These are phyloP conservation scores for Enoplosus armatus DNA, from an alignment of 2,797 vertebrate genomes.

Conservation along the genomic window DNA sequence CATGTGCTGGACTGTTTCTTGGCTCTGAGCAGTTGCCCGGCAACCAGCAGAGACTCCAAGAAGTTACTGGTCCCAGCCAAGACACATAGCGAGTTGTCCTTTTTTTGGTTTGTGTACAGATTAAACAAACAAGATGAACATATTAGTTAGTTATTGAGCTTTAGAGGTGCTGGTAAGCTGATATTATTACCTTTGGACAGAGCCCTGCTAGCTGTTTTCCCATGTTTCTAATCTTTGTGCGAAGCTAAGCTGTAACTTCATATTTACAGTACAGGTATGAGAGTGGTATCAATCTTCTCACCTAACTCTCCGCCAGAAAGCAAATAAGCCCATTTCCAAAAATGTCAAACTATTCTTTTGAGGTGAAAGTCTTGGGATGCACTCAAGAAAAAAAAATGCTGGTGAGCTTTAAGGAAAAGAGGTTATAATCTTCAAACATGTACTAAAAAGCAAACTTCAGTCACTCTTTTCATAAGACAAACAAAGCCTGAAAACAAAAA, in stretches of 20 bases:
- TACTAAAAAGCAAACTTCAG: neutral
- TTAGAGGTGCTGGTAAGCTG: neutral
- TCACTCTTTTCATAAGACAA: neutral
- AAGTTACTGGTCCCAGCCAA: neutral
- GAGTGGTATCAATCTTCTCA: neutral
- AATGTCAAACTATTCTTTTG: constrained; percentile 1
- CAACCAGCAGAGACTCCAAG: neutral
- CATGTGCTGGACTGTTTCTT: neutral
- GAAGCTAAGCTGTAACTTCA: neutral
- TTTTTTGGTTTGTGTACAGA: neutral
- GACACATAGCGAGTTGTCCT: neutral
- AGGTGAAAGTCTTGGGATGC: neutral
- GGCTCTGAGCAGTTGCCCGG: neutral
- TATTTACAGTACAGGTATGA: neutral
- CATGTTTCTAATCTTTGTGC: neutral
- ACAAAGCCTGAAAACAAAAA: neutral
- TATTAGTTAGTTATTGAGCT: neutral
- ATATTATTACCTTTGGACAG: neutral
- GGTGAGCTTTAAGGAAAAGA: neutral
- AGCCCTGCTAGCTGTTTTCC: neutral
- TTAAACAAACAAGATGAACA: neutral
- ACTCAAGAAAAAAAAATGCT: neutral
- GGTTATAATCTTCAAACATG: neutral
- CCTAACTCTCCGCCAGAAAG: neutral
- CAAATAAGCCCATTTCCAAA: constrained; percentile 9